Evolutionary conservation across 2,888 invertebrate genomes (phyloP).

Genomic region (Sphaerophoria rueppellii): DNA sequence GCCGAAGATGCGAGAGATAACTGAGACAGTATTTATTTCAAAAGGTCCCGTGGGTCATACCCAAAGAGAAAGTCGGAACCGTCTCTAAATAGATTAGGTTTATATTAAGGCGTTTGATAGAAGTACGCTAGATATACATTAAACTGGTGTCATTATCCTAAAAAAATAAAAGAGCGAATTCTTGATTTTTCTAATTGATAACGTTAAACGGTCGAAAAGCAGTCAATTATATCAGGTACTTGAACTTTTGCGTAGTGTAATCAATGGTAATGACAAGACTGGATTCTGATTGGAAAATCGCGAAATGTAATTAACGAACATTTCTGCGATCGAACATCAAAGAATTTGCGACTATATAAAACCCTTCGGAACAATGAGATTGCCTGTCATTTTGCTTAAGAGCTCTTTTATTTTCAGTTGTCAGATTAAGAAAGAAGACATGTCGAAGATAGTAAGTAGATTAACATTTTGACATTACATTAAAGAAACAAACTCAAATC

Average conservation of each 20-base stretch:
- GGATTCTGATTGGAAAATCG: background rate
- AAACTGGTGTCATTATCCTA: too few species aligned
- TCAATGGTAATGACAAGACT: constrained; percentile 10
- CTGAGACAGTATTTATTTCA: too few species aligned
- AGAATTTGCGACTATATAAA: constrained; percentile 1
- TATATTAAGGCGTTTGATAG: too few species aligned
- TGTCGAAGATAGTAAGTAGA: constrained; percentile 20
- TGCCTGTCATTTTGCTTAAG: background rate
- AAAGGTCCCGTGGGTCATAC: too few species aligned
- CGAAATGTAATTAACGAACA: background rate
- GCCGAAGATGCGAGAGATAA: too few species aligned
- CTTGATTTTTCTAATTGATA: background rate
- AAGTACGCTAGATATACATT: too few species aligned
- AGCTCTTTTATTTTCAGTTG: constrained; percentile 17
- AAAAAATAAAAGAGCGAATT: background rate
- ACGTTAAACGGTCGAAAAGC: too few species aligned
- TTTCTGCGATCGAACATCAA: too few species aligned
- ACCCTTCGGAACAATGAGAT: background rate
- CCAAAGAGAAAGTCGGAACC: too few species aligned
- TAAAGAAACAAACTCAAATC: background rate
- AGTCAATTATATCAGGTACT: background rate
- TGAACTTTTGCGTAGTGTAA: background rate
- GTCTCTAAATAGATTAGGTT: too few species aligned
- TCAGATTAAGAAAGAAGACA: background rate
- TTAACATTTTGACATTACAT: background rate